Evolutionary conservation across 2,113 vertebrate species (phyloP).

Genomic region (Leucosticte australis): DNA sequence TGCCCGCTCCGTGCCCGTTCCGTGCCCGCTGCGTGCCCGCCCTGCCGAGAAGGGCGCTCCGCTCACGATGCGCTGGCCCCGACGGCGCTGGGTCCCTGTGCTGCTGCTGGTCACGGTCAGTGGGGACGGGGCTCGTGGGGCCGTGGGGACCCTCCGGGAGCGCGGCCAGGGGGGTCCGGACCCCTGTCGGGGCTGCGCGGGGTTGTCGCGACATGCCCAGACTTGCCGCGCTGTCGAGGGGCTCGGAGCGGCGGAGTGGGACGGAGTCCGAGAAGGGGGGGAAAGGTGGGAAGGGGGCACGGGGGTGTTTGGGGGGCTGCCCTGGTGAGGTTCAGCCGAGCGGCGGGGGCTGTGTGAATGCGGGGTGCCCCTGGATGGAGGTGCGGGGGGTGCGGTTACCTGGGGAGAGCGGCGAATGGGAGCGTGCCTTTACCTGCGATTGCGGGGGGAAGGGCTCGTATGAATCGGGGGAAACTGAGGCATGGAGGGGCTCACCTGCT

Average conservation of each 20-base stretch:
- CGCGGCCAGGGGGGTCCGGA: background rate
- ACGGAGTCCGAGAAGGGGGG: background rate
- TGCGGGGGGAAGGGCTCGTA: background rate
- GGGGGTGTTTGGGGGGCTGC: background rate
- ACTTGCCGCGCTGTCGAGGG: background rate
- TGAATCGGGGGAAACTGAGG: background rate
- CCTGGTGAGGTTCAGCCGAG: background rate
- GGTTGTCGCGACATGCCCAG: background rate
- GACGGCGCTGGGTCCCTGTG: background rate
- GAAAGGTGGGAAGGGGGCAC: background rate
- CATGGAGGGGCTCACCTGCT: background rate
- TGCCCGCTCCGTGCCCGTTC: fast-evolving
- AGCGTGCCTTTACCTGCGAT: background rate
- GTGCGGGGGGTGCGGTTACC: background rate
- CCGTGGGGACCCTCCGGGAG: background rate
- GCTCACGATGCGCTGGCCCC: background rate
- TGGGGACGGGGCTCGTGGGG: background rate
- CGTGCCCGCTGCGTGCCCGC: background rate
- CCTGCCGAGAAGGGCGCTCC: background rate
- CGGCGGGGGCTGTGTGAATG: background rate
- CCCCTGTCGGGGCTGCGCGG: background rate
- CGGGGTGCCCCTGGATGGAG: background rate
- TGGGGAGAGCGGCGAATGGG: too few species aligned
- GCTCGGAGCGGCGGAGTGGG: background rate
- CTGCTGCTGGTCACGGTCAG: background rate